Evolutionary conservation across 2,113 vertebrate genomes (phyloP), one percentile per base, ranked within the genome.

Genomic region (Petromus typicus): DNA sequence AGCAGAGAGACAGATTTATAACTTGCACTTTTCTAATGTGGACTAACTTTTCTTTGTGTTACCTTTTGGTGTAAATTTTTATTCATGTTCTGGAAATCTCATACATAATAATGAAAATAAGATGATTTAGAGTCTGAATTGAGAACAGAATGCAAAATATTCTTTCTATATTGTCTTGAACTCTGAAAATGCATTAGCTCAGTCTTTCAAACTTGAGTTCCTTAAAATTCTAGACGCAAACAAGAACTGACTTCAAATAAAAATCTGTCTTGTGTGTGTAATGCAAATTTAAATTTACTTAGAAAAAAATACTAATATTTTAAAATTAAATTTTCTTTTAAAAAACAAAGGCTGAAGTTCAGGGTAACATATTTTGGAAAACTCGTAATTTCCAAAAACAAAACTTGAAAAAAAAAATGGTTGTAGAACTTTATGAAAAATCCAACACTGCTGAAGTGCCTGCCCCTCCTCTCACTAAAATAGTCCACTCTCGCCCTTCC

Each of bases 261-360:
- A 94, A 94, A 92, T 90, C 64, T 94, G 91, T 90, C 84, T 92
- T 92, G 90, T 92, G 95, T 95, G 61, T 92, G 88, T 80, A 94
- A 93, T 81, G 86, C 71, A 92, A 94, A 45, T 91, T 96, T 96
- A 76, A 96, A 92, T 56, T 96, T 94, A 86, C 86, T 88, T 83
- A 86, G 54, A 86, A 94, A 92, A 90, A 94, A 91, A 73, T 3
- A 45, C 25, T 85, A 89, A 94, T 73, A 89, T 96, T 96, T 95
- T 80, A 48, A 96, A 96, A 95, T 97, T 96, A 96, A 94, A 84
- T 94, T 97, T 96, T 45, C 69, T 93, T 97, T n/a, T 95, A 94
- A 75, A 93, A 94, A 95, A 94, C 82, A 97, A 97, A 96, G 67
- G 57, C 82, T 96, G 79, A 93, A 95, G 54, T 95, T 45, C 82